Percentiles rank a stretch among this genome's conserved stretches.
These are phyloP conservation scores for Sericinus montela DNA, from an alignment of 2,888 invertebrate species.

Conservation along the genomic window DNA sequence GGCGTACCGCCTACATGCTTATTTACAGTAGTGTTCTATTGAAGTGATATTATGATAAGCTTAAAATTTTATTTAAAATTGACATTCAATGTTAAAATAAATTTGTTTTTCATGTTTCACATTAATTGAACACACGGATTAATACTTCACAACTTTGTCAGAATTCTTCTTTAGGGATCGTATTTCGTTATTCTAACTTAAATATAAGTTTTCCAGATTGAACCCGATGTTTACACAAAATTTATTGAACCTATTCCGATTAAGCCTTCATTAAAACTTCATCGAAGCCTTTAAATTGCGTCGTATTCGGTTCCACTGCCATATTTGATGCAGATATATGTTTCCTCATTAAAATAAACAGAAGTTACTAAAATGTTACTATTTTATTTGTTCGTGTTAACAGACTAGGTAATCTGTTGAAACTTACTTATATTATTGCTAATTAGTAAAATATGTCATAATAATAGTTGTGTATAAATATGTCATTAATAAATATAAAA, in stretches of 20 bases:
- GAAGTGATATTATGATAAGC: too few species aligned
- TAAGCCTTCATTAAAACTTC: conserved; percentile 60
- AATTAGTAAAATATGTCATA: too few species aligned
- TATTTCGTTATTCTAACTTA: conserved; percentile 11
- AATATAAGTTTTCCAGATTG: conserved; percentile 10
- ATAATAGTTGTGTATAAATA: too few species aligned
- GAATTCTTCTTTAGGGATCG: conserved; percentile 5
- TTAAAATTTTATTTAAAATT: too few species aligned
- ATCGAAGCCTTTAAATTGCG: conserved; percentile 37
- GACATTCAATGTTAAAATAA: too few species aligned
- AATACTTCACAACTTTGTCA: conserved; percentile 3
- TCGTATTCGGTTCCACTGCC: conserved; percentile 39
- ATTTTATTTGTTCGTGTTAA: too few species aligned
- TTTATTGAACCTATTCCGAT: conserved; percentile 29
- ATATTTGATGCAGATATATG: conserved; percentile 33
- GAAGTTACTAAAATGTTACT: conserved; percentile 26
- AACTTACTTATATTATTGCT: too few species aligned
- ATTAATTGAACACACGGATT: neutral
- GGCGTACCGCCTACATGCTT: too few species aligned
- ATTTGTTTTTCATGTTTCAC: neutral
- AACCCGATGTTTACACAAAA: conserved; percentile 26
- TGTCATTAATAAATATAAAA: too few species aligned
- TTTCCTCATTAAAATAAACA: conserved; percentile 27
- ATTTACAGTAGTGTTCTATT: too few species aligned
- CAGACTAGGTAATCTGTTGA: too few species aligned